Base-by-base conservation (phyloP, 2,113 vertebrate species). In the Crotalus tigris region DNA sequence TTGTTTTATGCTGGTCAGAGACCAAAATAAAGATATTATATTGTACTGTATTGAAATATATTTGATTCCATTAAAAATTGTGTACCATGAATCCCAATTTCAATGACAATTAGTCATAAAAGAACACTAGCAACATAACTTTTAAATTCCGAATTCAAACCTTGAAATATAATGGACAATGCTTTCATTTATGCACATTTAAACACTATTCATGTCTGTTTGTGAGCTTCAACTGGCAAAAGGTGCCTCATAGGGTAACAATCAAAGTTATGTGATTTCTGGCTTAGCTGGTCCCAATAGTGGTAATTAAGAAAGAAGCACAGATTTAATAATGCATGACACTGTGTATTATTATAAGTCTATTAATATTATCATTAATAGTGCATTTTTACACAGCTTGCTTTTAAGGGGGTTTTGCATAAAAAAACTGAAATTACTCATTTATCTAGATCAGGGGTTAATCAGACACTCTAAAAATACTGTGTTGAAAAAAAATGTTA, bases 61-160 rank as follows among this genome's bases (percentile, higher is more conserved):
- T 59, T 9, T 5, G 94, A 53, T 90, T 90, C 94, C 75, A 69
- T 86, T 93, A 75, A 95, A 93, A 90, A 87, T 17, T 39, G 94
- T 91, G 15, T 57, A 55, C 33, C 13, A 75, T 88, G 51, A 91
- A 91, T 4, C 26, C 51, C 53, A 26, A 44, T 89, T 61, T 89
- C 88, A 88, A 51, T 39, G 93, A 94, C 44, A 95, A 91, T 85
- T 94, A 94, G 94, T 95, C 93, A 90, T 0, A 12, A 61, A 91
- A 46, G 92, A 95, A 89, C 39, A 57, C 51, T 49, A 93, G 55
- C 87, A 91, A 24, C 51, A 75, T 85, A 89, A 93, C 61, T n/a
- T 95, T 15, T 0, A 58, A 87, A 55, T 93, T 87, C 91, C 89
- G 24, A 94, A 91, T 93, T 89, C 61, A 89, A 90, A 58, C 69